These are phyloP conservation scores for Crenichthys baileyi DNA, from an alignment of 2,797 vertebrate genomes.

Conservation along the genomic window DNA sequence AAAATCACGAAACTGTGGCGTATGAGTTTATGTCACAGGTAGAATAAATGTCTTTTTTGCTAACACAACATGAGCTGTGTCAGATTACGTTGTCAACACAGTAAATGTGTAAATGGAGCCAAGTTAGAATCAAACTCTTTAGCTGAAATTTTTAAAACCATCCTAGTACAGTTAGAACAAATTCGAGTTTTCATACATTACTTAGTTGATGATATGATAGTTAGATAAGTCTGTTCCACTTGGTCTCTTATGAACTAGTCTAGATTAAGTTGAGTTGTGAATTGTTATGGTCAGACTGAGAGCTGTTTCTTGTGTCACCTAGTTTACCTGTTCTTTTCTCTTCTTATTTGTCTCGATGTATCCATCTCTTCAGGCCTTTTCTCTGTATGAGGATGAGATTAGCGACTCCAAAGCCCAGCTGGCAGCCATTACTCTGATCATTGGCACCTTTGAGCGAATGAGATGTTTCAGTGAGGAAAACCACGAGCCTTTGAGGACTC, in stretches of 20 bases:
- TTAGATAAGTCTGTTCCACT: too few species aligned
- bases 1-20: constrained; percentile 97
- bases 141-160: too few species aligned
- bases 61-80: background rate
- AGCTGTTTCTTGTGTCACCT: too few species aligned
- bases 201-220: too few species aligned
- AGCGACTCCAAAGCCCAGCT: constrained; percentile 98
- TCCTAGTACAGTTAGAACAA: too few species aligned
- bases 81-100: background rate
- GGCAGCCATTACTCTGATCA: constrained; percentile 97
- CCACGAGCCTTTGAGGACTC: constrained; percentile 95
- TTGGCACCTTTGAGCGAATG: constrained; percentile 96
- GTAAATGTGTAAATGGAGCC: too few species aligned
- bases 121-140: too few species aligned
- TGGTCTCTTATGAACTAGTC: too few species aligned
- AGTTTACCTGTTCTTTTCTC: too few species aligned
- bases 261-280: too few species aligned
- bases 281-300: too few species aligned
- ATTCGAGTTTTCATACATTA: too few species aligned
- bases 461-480: constrained; percentile 99
- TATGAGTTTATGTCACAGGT: constrained; percentile 99
- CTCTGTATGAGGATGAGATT: constrained; percentile 98
- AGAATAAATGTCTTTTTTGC: background rate
- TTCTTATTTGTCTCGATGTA: background rate
- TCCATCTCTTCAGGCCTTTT: constrained; percentile 86